Evolutionary conservation across 2,797 vertebrate genomes (phyloP), one percentile per base, ranked within the genome.

Genomic region (Malurus leucopterus): DNA sequence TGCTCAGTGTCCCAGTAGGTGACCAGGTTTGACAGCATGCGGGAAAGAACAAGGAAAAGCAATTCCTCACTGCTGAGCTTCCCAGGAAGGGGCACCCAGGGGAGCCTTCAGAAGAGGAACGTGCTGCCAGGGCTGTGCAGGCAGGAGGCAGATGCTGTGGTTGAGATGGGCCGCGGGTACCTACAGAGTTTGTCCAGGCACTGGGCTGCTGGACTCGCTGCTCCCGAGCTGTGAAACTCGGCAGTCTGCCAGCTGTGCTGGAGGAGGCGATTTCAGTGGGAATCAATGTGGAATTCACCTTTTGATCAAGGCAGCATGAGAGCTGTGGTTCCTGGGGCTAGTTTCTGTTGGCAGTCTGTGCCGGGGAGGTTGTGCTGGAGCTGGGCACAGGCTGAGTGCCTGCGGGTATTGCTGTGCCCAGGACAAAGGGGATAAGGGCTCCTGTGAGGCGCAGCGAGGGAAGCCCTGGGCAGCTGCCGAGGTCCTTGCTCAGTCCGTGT

Each of bases 81-180:
- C 13, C 43, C 29, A 2, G 29, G 47, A 46, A 30, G 21, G 26
- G 21, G 6, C 47, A 38, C 34, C 50, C 20, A n/a, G 40, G 24
- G 46, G 51, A 41, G 11, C 26, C 53, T 24, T 46, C 12, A 6
- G 18, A 55, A 62, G 23, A 51, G 64, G 50, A 75, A 11, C 9
- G 1, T 0, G 0, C 43, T 51, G 20, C 13, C 30, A 2, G 49
- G 32, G 29, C 20, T 9, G 29, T 8, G 11, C 19, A 27, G 50
- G 30, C 36, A 63, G 36, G 30, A 62, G 34, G 44, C 62, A 46
- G 49, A n/a, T 44, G 34, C 49, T 24, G 34, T 29, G 47, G 22
- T 47, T 7, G 15, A 64, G 38, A 15, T 9, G 32, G 24, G 23
- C 50, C 22, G 1, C 54, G 5, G 46, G 22, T 46, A 29, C 36